These are phyloP conservation scores for Apaloderma vittatum DNA, from an alignment of 2,113 vertebrate species.

Conservation along the genomic window DNA sequence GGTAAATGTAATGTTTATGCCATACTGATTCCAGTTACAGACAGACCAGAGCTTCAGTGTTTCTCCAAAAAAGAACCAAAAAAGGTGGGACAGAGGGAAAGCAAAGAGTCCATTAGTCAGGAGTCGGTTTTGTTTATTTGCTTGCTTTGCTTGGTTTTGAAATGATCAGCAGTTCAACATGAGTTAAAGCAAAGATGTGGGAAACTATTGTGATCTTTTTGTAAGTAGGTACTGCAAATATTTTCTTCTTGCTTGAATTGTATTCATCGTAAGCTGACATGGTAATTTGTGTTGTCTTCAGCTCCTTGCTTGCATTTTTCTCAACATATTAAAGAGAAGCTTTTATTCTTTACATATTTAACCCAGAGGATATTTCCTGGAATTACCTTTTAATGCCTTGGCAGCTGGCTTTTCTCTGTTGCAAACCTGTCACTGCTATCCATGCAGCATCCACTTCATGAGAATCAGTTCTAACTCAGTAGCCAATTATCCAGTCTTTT, in stretches of 20 bases:
- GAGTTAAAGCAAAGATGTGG: neutral
- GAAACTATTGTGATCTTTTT: neutral
- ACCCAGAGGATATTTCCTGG: neutral
- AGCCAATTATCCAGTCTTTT: neutral
- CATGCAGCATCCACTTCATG: neutral
- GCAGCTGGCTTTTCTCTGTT: neutral
- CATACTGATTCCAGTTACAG: neutral
- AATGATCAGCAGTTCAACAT: neutral
- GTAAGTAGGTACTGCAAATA: neutral
- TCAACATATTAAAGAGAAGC: neutral
- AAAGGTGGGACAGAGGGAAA: neutral
- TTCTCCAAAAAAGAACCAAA: neutral
- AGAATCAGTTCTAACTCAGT: neutral
- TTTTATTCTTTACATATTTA: neutral
- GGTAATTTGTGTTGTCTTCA: neutral
- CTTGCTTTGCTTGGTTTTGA: neutral
- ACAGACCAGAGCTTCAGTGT: neutral
- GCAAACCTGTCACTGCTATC: neutral
- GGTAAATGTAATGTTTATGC: neutral
- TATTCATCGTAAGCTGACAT: neutral
- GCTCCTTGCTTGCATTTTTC: rapidly evolving
- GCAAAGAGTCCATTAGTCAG: neutral
- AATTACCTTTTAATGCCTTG: neutral
- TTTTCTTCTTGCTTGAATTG: neutral
- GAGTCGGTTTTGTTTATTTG: neutral